phyloP scores from a whole-genome alignment of 1,140 invertebrate genomes.

The Popillia japonica region DNA sequence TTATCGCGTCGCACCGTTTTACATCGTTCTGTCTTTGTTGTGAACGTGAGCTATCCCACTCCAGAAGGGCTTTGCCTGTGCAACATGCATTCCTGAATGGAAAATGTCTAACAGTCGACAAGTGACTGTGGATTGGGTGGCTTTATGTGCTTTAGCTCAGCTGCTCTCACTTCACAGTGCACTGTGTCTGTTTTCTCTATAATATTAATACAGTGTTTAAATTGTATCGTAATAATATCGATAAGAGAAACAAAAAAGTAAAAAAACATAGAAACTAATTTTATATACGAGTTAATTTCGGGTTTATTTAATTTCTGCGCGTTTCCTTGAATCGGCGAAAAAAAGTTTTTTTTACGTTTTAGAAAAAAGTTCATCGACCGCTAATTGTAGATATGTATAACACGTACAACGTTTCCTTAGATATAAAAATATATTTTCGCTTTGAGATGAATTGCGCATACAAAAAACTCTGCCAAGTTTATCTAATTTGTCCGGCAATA shows the following conservation, averaged over 20 bases:
- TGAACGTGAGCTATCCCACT: constrained; percentile 21
- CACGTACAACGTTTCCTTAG: neutral
- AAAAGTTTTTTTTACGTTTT: constrained; percentile 30
- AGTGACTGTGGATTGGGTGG: constrained; percentile 37
- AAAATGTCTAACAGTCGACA: constrained; percentile 31
- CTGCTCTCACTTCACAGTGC: neutral
- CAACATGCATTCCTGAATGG: constrained; percentile 37
- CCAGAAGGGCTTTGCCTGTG: constrained; percentile 38
- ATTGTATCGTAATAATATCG: neutral
- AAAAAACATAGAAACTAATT: too few relatives aligned
- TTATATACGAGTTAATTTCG: neutral
- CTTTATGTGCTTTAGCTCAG: constrained; percentile 31
- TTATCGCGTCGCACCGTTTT: neutral
- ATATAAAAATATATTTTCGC: constrained; percentile 25
- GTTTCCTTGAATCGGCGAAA: constrained; percentile 8
- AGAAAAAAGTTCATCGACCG: constrained; percentile 27
- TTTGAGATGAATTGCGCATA: neutral
- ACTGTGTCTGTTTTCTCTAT: constrained; percentile 10
- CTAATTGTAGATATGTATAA: constrained; percentile 16
- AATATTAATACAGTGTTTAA: neutral
- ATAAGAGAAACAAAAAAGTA: too few relatives aligned
- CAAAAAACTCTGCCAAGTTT: constrained; percentile 29
- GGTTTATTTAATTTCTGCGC: constrained; percentile 21
- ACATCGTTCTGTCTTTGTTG: neutral
- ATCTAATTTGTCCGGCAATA: constrained; percentile 4